Conservation (phyloP, 2,113 vertebrate species). For the Platysteira castanea region DNA sequence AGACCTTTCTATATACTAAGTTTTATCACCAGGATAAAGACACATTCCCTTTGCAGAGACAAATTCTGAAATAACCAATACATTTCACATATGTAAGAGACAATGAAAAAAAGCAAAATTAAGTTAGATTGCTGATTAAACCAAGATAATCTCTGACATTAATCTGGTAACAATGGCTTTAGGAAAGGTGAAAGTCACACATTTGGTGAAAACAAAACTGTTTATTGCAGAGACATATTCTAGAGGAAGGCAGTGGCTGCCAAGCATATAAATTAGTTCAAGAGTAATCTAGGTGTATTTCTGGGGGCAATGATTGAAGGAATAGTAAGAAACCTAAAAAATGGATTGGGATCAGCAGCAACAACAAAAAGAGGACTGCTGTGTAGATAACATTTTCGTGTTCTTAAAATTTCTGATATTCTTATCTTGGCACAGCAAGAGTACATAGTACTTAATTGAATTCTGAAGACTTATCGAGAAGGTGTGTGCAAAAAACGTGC, state of each 20-base stretch:
- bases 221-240: not conserved
- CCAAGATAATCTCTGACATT: not conserved
- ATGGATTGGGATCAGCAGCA: not conserved
- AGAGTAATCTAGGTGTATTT: not conserved
- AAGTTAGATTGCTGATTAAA: not conserved
- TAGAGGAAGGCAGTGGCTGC: not conserved
- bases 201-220: not conserved
- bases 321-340: not conserved
- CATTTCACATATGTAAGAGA: not conserved
- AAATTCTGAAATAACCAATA: not conserved
- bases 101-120: not conserved
- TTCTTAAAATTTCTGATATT: not conserved
- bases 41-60: not conserved
- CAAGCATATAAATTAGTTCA: not conserved
- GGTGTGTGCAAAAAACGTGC: not conserved
- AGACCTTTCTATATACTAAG: not conserved
- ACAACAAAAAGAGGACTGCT: not conserved
- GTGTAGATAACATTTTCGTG: not conserved
- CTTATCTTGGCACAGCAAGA: constrained; percentile 26
- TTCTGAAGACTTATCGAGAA: not conserved
- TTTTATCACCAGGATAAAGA: not conserved
- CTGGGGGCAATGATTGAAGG: not conserved
- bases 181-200: not conserved
- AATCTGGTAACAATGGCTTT: not conserved
- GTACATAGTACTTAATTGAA: not conserved